Evolutionary conservation across 1,140 invertebrate genomes (phyloP), one percentile per base, ranked within the genome.

Genomic region (Microplitis mediator): DNA sequence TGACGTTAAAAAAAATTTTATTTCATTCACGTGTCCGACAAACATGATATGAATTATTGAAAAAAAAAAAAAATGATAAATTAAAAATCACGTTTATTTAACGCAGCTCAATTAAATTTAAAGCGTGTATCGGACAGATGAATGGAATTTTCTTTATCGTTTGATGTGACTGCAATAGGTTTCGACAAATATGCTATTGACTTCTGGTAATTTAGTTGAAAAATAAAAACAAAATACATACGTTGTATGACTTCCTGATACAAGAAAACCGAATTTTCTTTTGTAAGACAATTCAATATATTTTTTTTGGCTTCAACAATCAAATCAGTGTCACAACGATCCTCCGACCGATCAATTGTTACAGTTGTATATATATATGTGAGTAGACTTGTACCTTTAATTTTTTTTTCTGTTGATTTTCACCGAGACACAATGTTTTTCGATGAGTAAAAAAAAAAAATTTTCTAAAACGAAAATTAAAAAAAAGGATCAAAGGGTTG

Each of bases 401-500:
- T 45, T 36, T 39, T 50, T 50, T 50, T 45, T 5, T 36, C 34
- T 65, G 16, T 39, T 36, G 36, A 39, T 36, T 39, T 65, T 65
- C 63, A 65, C 50, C 63, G 63, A 65, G 63, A 65, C 63, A 65
- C 63, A 65, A 65, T 65, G 63, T 36, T 65, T n/a, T n/a, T 39
- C 36, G 23, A 65, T 65, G 65, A 67, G 50, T 9, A n/a, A 32
- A 32, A 63, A 50, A 67, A 67, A 67, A 51, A 11, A 67, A 13
- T 14, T 31, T 32, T 23, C 2, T 23, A 23, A 23, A 23, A 23
- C 23, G 23, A 23, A 23, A 23, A 23, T 23, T 23, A 23, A 35
- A 67, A 67, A 67, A 64, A 54, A 54, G 50, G 65, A 67, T 67
- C 65, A 67, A 67, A 67, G 65, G 65, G 36, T 67, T 67, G 65